Base-by-base conservation (phyloP, 2,797 vertebrate genomes). In the Manis crassicaudata region DNA sequence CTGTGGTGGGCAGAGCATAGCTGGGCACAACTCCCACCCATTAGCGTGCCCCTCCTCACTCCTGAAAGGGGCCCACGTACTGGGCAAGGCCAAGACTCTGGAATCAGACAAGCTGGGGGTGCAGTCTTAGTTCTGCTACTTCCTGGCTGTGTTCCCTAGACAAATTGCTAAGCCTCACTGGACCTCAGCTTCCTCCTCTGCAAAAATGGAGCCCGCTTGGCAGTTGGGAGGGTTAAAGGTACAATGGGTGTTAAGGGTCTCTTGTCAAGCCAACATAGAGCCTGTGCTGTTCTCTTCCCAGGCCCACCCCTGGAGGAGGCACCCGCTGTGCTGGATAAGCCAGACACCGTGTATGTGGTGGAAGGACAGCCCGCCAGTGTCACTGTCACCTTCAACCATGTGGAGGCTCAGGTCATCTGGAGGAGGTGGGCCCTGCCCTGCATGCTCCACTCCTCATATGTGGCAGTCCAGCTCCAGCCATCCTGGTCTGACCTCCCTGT, bases 381-480 rank as follows among this genome's bases (percentile, higher is more conserved):
- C 96, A 99, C 99, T 0, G 88, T 99, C 96, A 99, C 99, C 43
- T 99, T 99, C 92, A 99, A 99, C 97, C 99, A 99, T 0, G 99
- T 99, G 96, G 99, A 99, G 46, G 99, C 99, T 76, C 98, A 98
- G 0, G 98, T 99, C 97, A 97, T 98, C 94, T 99, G 99, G 99
- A 99, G 99, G 97, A 99, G 99, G 99, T 99, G 98, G 98, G 82
- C 25, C 82, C 75, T 7, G 1, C 40, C n/a, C 7, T 4, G 6
- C n/a, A 21, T 11, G 7, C 67, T 52, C 40, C 5, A 6, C 2
- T 73, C 3, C 65, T 23, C 21, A 7, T 52, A 14, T 7, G 29
- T 2, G 50, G n/a, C 16, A 5, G 20, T 25, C 27, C 2, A 2
- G 6, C 67, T 35, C 54, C 3, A 11, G 13, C 32, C 43, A 1